A percentile compares a stretch with the other conserved stretches of the same genome.
These are phyloP conservation scores for Erannis defoliaria DNA, from an alignment of 2,888 invertebrate genomes.

Conservation along the genomic window DNA sequence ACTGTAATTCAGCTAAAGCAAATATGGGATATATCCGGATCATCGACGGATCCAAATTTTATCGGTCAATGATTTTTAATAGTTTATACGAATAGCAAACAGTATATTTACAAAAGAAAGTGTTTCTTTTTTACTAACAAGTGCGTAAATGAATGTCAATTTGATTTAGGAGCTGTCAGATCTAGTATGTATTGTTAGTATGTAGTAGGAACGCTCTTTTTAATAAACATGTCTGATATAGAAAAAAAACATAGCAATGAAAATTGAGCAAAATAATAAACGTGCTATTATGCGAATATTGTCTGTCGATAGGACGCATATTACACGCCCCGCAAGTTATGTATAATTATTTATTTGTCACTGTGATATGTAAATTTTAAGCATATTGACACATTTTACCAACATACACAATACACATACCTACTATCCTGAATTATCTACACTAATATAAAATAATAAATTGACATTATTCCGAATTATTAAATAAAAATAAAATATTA, in stretches of 20 bases:
- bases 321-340: constrained; percentile 26
- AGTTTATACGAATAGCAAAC: too few species aligned
- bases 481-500: too few species aligned
- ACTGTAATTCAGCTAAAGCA: too few species aligned
- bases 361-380: constrained; percentile 78
- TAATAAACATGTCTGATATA: constrained; percentile 26
- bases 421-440: constrained; percentile 30
- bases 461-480: constrained; percentile 43
- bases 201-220: constrained; percentile 10
- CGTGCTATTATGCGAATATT: constrained; percentile 38
- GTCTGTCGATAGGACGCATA: constrained; percentile 60
- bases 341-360: constrained; percentile 79
- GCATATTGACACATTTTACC: constrained; percentile 65
- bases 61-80: too few species aligned
- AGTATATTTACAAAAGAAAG: not conserved
- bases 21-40: too few species aligned
- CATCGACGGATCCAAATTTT: too few species aligned
- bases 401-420: constrained; percentile 30
- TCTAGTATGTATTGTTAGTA: constrained; percentile 26
- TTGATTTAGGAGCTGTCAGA: not conserved
- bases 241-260: constrained; percentile 42
- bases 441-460: constrained; percentile 45
- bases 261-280: constrained; percentile 52
- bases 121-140: not conserved
- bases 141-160: constrained; percentile 10